A percentile compares a stretch with the other conserved stretches of the same genome.
These are phyloP conservation scores for Chrysopilus asiliformis DNA, from an alignment of 2,888 invertebrate genomes.

Conservation along the genomic window DNA sequence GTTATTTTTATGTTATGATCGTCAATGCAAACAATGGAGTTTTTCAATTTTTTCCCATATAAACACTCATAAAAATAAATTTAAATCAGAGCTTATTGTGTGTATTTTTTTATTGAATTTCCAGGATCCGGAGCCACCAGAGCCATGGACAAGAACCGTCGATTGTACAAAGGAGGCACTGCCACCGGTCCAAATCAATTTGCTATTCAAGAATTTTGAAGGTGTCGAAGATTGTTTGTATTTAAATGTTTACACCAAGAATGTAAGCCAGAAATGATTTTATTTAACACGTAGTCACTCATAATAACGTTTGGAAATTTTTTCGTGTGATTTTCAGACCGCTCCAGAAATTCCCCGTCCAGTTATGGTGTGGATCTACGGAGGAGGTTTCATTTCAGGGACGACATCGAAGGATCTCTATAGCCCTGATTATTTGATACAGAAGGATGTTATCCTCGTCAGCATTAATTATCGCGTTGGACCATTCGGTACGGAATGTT, in stretches of 20 bases:
- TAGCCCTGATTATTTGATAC: slow-evolving; percentile 38
- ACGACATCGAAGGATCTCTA: slow-evolving; percentile 33
- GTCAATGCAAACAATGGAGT: no score
- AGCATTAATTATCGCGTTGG: slow-evolving; percentile 39
- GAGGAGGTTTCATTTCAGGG: slow-evolving; percentile 38
- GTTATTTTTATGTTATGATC: no score
- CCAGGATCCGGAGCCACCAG: slow-evolving; percentile 35
- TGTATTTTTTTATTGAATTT: no score
- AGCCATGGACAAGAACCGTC: slow-evolving; percentile 33
- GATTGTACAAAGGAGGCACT: slow-evolving; percentile 33
- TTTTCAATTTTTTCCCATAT: no score
- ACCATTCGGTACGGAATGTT: slow-evolving; percentile 26
- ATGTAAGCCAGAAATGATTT: no score
- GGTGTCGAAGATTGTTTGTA: slow-evolving; percentile 43
- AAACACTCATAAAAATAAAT: no score
- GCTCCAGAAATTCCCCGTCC: no score
- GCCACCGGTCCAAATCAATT: slow-evolving; percentile 28
- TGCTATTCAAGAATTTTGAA: slow-evolving; percentile 27
- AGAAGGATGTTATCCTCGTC: slow-evolving; percentile 37
- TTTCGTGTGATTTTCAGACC: no score
- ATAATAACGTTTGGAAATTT: no score
- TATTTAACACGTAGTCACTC: no score
- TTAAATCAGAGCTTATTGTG: no score
- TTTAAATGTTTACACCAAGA: slow-evolving; percentile 37
- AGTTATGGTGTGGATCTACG: slow-evolving; percentile 40